A percentile compares a stretch with the other conserved stretches of the same genome.
These are phyloP conservation scores for Aselliscus stoliczkanus DNA, from an alignment of 2,797 vertebrate species.

Conservation along the genomic window DNA sequence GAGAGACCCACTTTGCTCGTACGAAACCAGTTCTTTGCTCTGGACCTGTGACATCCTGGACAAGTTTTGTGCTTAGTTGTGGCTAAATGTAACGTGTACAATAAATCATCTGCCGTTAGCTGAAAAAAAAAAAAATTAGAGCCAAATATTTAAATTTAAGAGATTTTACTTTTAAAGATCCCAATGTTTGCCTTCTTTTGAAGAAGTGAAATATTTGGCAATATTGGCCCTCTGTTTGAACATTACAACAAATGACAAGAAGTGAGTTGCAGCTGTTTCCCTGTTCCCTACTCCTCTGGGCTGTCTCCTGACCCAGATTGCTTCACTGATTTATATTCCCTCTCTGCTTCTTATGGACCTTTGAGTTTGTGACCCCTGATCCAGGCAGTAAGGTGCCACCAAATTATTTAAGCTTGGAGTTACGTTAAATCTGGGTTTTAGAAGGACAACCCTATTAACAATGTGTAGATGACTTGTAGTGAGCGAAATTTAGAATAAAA, in stretches of 20 bases:
- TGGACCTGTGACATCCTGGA: too few relatives aligned
- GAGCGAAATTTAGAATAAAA: not conserved
- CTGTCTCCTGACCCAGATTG: not conserved
- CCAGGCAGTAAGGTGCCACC: not conserved
- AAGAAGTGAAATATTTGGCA: not conserved
- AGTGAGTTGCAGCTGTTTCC: not conserved
- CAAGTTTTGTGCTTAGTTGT: too few relatives aligned
- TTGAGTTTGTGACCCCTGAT: not conserved
- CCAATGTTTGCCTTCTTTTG: not conserved
- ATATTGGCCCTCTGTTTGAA: not conserved
- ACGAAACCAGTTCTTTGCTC: too few relatives aligned
- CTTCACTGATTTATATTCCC: constrained; percentile 11
- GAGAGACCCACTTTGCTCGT: too few relatives aligned
- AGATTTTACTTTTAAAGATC: not conserved
- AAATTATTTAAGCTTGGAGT: not conserved
- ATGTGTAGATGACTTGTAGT: not conserved
- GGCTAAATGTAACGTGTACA: too few relatives aligned
- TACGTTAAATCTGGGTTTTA: not conserved
- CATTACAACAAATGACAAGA: not conserved
- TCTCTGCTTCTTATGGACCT: not conserved
- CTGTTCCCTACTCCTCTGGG: not conserved
- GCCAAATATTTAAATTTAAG: not conserved
- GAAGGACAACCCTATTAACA: not conserved
- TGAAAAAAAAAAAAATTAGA: too few relatives aligned
- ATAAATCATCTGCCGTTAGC: too few relatives aligned